These are phyloP conservation scores for Tetrao urogallus DNA, from an alignment of 2,113 vertebrate genomes.

Conservation along the genomic window DNA sequence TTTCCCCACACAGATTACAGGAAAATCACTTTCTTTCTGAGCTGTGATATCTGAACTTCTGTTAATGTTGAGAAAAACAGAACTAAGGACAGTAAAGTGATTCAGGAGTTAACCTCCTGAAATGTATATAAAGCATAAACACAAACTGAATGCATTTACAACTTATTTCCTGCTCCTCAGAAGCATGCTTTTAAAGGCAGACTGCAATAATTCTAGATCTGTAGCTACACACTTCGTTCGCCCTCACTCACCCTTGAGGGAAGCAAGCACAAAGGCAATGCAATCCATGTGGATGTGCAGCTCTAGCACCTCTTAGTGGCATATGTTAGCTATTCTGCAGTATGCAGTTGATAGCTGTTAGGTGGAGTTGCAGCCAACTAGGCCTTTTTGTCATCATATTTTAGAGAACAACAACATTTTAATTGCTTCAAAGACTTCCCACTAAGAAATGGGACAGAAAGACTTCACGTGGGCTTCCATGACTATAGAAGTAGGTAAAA, in stretches of 20 bases:
- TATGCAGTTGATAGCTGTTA: background rate
- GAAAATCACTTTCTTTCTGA: background rate
- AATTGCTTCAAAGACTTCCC: background rate
- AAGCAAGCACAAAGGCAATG: background rate
- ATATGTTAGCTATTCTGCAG: background rate
- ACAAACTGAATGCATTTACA: background rate
- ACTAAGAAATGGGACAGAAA: background rate
- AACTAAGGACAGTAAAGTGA: background rate
- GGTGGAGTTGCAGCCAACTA: background rate
- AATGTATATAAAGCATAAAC: background rate
- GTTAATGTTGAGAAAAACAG: conserved; percentile 2
- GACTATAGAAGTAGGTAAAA: background rate
- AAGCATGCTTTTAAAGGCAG: background rate
- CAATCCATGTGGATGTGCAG: accelerated
- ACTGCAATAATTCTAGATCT: background rate
- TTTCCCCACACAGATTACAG: background rate
- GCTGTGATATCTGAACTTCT: background rate
- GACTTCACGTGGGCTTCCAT: background rate
- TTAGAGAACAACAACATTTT: background rate
- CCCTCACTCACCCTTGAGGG: background rate
- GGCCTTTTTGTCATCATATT: background rate
- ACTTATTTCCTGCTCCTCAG: background rate
- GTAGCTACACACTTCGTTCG: accelerated
- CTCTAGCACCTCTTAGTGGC: background rate
- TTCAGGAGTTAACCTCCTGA: background rate